Base-by-base conservation (phyloP, 1,140 invertebrate genomes). In the Tenebrio molitor region DNA sequence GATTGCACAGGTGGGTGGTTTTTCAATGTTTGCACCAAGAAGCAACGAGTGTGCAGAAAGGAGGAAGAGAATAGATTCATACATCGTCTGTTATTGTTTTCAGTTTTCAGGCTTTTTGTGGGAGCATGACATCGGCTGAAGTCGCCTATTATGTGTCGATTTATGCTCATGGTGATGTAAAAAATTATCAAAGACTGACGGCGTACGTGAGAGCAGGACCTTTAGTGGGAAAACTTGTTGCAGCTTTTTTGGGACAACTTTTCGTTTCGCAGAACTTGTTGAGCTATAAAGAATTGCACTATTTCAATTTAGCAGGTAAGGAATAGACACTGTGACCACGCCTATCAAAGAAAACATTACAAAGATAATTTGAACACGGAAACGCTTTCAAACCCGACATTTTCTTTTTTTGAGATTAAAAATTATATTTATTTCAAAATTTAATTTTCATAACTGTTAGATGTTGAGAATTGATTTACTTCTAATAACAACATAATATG, bases 241-340 rank as follows among this genome's bases (percentile, higher is more conserved):
- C 64, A 7, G 25, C 1, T 6, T 14, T 66, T 6, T 66, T 66
- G 36, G 64, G 7, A 6, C 64, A 66, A 23, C 36, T 66, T 1
- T 2, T 66, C 2, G 4, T 66, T 25, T 41, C 64, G 5, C 36
- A 21, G 23, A 19, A 42, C 1, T 66, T 10, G 15, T 12, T 66
- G 1, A 42, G n/a, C 25, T 66, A 66, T 23, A 21, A 66, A 42
- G 8, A 66, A 42, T 16, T 66, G 7, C 39, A 66, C 15, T 66
- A 42, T 44, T 41, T 66, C 17, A 44, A 21, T 25, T 42, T 66
- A 12, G 16, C 36, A 42, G 19, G 64, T 66, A 19, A 33, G 50
- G 10, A 8, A 23, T 23, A 50, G n/a, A 4, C n/a, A 44, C 15
- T 44, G n/a, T n/a, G n/a, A n/a, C n/a, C n/a, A n/a, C n/a, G n/a